phyloP scores from a whole-genome alignment of 2,888 invertebrate genomes.

The Meta bourneti region DNA sequence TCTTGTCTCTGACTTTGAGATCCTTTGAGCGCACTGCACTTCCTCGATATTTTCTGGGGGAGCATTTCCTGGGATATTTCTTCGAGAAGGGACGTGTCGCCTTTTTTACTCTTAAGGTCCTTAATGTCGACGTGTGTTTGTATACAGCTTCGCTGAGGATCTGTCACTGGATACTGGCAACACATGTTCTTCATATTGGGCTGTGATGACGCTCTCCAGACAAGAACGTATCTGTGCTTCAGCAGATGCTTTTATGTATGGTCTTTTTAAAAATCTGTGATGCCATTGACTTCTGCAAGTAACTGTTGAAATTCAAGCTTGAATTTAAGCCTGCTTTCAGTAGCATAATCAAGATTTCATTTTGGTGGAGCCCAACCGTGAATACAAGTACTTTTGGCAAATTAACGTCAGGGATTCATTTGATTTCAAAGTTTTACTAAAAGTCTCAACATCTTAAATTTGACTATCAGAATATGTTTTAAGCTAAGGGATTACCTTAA shows the following conservation, averaged over 20 bases:
- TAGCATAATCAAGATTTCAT: too few relatives aligned
- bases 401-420: too few relatives aligned
- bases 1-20: slow-evolving; percentile 62
- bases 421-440: too few relatives aligned
- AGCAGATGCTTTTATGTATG: not conserved
- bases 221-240: not conserved
- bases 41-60: slow-evolving; percentile 14
- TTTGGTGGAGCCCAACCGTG: too few relatives aligned
- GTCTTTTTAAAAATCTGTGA: not conserved
- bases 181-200: not conserved
- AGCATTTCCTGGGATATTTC: slow-evolving; percentile 21
- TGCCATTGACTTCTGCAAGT: too few relatives aligned
- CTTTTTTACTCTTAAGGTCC: slow-evolving; percentile 5
- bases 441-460: too few relatives aligned
- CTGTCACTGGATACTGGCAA: not conserved
- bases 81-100: not conserved
- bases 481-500: too few relatives aligned
- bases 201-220: not conserved
- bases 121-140: slow-evolving; percentile 27
- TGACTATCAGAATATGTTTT: too few relatives aligned
- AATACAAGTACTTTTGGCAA: too few relatives aligned
- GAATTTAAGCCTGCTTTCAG: too few relatives aligned
- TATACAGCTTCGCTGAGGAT: not conserved
- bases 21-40: slow-evolving; percentile 24
- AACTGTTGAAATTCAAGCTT: too few relatives aligned